phyloP scores from a whole-genome alignment of 2,888 invertebrate species.

The Tolmerus cingulatus region DNA sequence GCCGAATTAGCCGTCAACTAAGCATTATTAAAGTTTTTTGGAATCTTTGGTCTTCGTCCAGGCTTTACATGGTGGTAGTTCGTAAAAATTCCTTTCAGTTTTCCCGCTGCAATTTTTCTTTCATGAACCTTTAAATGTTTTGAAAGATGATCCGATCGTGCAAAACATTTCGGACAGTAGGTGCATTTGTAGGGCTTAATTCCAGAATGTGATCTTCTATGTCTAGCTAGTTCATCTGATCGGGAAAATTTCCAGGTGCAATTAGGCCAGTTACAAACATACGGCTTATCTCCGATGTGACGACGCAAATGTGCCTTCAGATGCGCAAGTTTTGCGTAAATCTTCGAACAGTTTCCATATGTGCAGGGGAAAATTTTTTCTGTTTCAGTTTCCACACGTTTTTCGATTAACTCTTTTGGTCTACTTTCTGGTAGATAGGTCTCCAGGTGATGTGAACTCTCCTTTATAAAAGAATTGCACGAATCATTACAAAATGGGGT shows the following conservation, averaged over 20 bases:
- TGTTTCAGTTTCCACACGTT: conserved; percentile 59
- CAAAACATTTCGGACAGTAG: conserved; percentile 88
- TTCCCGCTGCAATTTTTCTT: conserved; percentile 65
- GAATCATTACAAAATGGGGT: conserved; percentile 68
- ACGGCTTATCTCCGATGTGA: conserved; percentile 82
- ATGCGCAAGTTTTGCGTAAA: conserved; percentile 90
- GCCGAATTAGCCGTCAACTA: background rate
- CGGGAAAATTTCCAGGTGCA: conserved; percentile 94
- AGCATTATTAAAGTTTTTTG: conserved; percentile 40
- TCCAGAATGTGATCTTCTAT: conserved; percentile 93
- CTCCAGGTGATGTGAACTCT: conserved; percentile 61
- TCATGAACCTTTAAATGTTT: conserved; percentile 90
- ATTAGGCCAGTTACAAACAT: conserved; percentile 77
- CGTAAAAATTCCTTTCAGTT: conserved; percentile 56
- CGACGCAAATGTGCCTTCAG: conserved; percentile 86
- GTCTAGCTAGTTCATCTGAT: conserved; percentile 92
- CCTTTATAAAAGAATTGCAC: conserved; percentile 66
- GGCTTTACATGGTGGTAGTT: conserved; percentile 59
- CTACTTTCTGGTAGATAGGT: conserved; percentile 48
- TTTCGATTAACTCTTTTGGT: background rate
- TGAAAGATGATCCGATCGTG: conserved; percentile 91
- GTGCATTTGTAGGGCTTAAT: conserved; percentile 91
- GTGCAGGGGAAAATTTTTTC: conserved; percentile 71
- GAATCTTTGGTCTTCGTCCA: conserved; percentile 61
- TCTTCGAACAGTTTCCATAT: conserved; percentile 76